Evolutionary conservation across 2,797 vertebrate species (phyloP), one percentile per base, ranked within the genome.

Genomic region (Oreonectes daqikongensis): DNA sequence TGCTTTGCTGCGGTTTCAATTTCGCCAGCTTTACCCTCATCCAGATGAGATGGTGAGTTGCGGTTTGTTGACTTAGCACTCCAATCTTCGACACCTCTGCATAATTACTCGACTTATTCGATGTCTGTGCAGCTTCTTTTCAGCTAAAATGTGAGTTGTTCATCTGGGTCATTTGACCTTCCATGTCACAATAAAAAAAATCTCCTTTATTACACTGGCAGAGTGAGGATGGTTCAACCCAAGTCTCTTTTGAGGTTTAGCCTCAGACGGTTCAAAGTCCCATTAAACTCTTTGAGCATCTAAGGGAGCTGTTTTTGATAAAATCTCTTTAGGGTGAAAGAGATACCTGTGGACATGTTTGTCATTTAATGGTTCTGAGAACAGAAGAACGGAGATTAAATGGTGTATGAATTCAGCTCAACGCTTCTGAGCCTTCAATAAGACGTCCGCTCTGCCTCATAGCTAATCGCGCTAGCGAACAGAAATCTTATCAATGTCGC

Each of bases 361-460:
- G 53, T 74, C 42, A 50, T 50, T 79, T 38, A 24, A 35, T 77
- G 55, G 44, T 55, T 64, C 22, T 35, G 61, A 68, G 59, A 46
- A 61, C 44, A 38, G 68, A 72, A 59, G 89, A 89, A 88, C 77
- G 87, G 84, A 83, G 79, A 50, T 77, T 72, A 68, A 67, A 77
- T 35, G 72, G 42, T 75, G 60, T 70, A 28, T 53, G 42, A 11
- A 69, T 72, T 69, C 24, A 73, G 59, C 30, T 66, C 48, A 59
- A 59, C 60, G 82, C 78, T 71, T 83, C 79, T 79, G 57, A 72
- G 72, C 4, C 20, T 38, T 50, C 78, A 70, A 48, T 26, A 60
- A 55, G 77, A 82, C 85, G 86, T 72, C 81, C 82, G 75, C 83
- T 84, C 85, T 76, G 74, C 77, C 87, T 79, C 80, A 75, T 83